Evolutionary conservation across 2,113 vertebrate species (phyloP), one percentile per base, ranked within the genome.

Genomic region (Petromus typicus): DNA sequence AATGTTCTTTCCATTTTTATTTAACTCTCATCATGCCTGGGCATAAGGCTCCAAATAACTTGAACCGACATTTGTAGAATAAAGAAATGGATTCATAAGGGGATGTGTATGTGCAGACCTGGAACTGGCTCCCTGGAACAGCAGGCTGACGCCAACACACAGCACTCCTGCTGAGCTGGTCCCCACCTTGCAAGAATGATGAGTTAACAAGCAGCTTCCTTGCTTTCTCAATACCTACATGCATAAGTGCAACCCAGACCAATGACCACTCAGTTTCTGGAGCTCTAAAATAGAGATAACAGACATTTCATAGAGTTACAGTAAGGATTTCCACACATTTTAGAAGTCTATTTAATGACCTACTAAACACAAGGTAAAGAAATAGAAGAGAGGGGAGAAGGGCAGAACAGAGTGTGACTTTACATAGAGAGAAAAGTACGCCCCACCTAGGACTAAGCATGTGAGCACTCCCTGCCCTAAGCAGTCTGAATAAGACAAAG

Each of bases 391-490:
- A 9, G 18, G 7, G 9, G 0, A 3, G 23, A 45, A 23, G 30
- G n/a, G 3, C 45, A 66, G 7, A 3, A 25, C 0, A 56, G 12
- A 51, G 45, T 18, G 48, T 0, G 20, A 2, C 5, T 18, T 67
- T 37, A 54, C 12, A 2, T 2, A 1, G 9, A 45, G 20, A 40
- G 32, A 32, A 71, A 90, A 82, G 30, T 37, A 2, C 13, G 32
- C 12, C 1, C 5, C n/a, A n/a, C n/a, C n/a, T n/a, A n/a, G n/a
- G n/a, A n/a, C n/a, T n/a, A n/a, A n/a, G n/a, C n/a, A n/a, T n/a
- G n/a, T n/a, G n/a, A n/a, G n/a, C n/a, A n/a, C n/a, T n/a, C n/a
- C n/a, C n/a, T n/a, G n/a, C n/a, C n/a, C n/a, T n/a, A n/a, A n/a
- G n/a, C n/a, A n/a, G n/a, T n/a, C n/a, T n/a, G n/a, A n/a, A n/a